Evolutionary conservation across 37 sponge, comb jelly and placozoan genomes (phyloP), one percentile per base, ranked within the genome.

Genomic region (Haliclona indistincta): DNA sequence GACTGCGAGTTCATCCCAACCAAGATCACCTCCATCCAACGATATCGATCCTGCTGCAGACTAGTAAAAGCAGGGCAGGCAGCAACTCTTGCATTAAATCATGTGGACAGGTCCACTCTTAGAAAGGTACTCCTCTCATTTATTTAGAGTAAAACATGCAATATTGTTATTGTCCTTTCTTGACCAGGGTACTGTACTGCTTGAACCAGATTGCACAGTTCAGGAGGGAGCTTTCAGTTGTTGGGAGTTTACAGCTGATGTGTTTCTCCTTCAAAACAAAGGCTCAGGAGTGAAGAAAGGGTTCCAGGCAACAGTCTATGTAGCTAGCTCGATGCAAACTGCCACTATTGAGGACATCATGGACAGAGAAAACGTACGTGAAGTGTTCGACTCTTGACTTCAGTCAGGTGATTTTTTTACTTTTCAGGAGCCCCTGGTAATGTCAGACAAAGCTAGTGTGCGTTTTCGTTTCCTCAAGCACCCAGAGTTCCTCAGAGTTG

Each of bases 1-100:
- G 82, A 79, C 41, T 87, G 82, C 10, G 53, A n/a, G 38, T 92
- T 85, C 66, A 38, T 30, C 1, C 23, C 68, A 29, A 88, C 95
- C 34, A 73, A 34, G 30, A 74, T 98, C 0, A 56, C 75, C 10
- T 83, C 93, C 1, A 87, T 98, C 33, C 98, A 94, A 20, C 65
- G 93, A 13, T 71, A 93, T 76, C 67, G 99, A 51, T 43, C 84
- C 20, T 91, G 96, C 4, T 89, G 99, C 54, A 52, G 89, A 19
- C 56, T 93, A 56, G 89, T 88, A 22, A 87, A 86, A 44, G 91
- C 94, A 68, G 96, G 99, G 4, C 96, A 98, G 77, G 79, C 80
- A n/a, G 96, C 86, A 45, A 88, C 91, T 38, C 70, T 98, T 40
- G 95, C 94, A 0, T 64, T 95, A 58, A 71, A 77, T 55, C 64